A percentile compares a stretch with the other conserved stretches of the same genome.
Evolutionary conservation across 37 sponge, comb jelly and placozoan genomes (phyloP).

Genomic region (Theonella swinhoei): DNA sequence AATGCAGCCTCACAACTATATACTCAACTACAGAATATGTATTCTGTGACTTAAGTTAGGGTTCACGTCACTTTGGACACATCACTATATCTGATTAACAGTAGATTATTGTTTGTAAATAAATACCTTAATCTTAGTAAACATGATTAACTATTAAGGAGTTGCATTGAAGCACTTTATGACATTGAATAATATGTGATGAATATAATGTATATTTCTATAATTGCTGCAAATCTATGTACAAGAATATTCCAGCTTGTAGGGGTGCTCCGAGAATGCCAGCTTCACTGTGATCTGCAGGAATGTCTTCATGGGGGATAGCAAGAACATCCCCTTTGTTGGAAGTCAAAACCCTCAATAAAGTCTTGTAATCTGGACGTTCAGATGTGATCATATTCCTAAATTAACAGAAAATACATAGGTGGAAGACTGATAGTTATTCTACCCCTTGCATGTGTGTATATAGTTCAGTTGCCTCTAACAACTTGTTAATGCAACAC

Average conservation of each 20-base stretch:
- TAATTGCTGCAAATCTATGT: conserved; percentile 6
- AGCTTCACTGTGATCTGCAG: neutral
- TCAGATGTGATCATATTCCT: conserved; percentile 30
- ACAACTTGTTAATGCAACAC: no score
- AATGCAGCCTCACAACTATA: neutral
- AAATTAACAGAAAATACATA: no score
- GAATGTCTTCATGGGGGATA: neutral
- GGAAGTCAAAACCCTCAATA: conserved; percentile 1
- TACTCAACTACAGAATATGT: neutral
- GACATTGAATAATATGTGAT: neutral
- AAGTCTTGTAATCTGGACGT: conserved; percentile 11
- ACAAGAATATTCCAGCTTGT: conserved; percentile 6
- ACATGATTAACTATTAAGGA: no score
- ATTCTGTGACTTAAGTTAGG: no score
- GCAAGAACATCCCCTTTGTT: conserved; percentile 4
- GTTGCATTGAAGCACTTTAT: no score
- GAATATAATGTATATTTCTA: neutral
- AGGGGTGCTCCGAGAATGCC: conserved; percentile 12
- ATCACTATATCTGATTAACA: no score
- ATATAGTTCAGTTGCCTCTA: no score
- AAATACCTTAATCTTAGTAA: no score
- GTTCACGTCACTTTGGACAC: no score
- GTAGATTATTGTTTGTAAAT: no score
- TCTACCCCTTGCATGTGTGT: no score
- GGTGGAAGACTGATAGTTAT: no score